Base-by-base conservation (phyloP, 2,113 vertebrate species). In the Melierax canorus region DNA sequence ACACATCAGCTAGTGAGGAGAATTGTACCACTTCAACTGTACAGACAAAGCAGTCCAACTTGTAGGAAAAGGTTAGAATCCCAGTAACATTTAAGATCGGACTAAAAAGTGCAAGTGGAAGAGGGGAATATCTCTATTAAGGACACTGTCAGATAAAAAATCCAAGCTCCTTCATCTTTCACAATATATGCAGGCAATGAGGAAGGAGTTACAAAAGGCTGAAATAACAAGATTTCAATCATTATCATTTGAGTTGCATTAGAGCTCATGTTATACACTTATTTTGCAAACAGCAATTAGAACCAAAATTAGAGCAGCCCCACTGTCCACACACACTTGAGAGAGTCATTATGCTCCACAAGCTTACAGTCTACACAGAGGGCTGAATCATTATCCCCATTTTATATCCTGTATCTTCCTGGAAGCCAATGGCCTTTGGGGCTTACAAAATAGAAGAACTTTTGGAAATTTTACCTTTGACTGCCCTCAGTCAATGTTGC, bases 1-100 rank as follows among this genome's bases (percentile, higher is more conserved):
- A 23, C 20, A 75, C 43, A 16, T 0, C 10, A 3, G 20, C 51
- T 32, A 24, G 3, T 30, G 10, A 0, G 0, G 36, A 67, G 30
- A 56, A 50, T 45, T 3, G 2, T 9, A 41, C 11, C 30, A 23
- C 43, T 60, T 78, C 26, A 50, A 27, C 29, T 15, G 11, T 12
- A n/a, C 38, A 43, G n/a, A 62, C 18, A 62, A 83, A 86, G 51
- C 62, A 34, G 29, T 12, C 19, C 10, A 36, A 30, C n/a, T 36
- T 81, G 26, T 13, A 89, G 20, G 18, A 67, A 50, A 51, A 67
- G 1, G 45, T 7, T 34, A 50, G 46, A 91, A 81, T 24, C 19
- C 6, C 20, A 58, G 18, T 11, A 50, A 63, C 18, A 10, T 9
- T 68, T 38, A 53, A 55, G 56, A 56, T 93, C 8, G 19, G 15